Base-by-base conservation (phyloP, 1,140 invertebrate species). In the Chymomyza costata region DNA sequence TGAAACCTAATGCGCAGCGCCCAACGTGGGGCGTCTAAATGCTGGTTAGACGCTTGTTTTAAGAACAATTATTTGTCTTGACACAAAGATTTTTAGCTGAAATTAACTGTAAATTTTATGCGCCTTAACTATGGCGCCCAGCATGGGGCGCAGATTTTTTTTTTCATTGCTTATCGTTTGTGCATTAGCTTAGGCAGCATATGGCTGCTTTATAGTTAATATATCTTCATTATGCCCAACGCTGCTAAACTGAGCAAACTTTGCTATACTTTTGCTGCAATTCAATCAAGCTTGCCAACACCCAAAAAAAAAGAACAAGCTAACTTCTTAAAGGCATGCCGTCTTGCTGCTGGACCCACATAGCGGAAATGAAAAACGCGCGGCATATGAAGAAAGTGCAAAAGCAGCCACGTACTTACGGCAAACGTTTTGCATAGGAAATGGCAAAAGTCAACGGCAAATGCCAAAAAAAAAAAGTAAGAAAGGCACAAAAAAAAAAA, bases 391-490 rank as follows among this genome's bases (percentile, higher is more conserved):
- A 56, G 39, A 49, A 48, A 19, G 10, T 3, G 50, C 44, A 30
- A 32, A 38, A 48, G 59, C 44, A 53, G 62, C 57, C 57, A 61
- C 62, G 62, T 51, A 56, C 41, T 32, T 10, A 63, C 46, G 61
- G 55, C 61, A 61, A 71, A 57, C 73, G 66, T 51, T 78, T 76
- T 76, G 62, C 71, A 76, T 67, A 65, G 71, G 55, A 66, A 76
- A 76, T 78, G 61, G 56, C 54, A 69, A 65, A 69, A 74, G 70
- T 54, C 60, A 67, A 59, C 43, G 66, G 21, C 48, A 66, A 32
- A 35, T 25, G 50, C 25, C 28, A 16, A 15, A 21, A 19, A 28
- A 16, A 41, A 40, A 6, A 13, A 55, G 46, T 8, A 14, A 18
- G 14, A 35, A 16, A 8, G 15, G 18, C n/a, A n/a, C n/a, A n/a